Percentiles rank a stretch among this genome's conserved stretches.
These are phyloP conservation scores for Mimas tiliae DNA, from an alignment of 2,888 invertebrate genomes.

Conservation along the genomic window DNA sequence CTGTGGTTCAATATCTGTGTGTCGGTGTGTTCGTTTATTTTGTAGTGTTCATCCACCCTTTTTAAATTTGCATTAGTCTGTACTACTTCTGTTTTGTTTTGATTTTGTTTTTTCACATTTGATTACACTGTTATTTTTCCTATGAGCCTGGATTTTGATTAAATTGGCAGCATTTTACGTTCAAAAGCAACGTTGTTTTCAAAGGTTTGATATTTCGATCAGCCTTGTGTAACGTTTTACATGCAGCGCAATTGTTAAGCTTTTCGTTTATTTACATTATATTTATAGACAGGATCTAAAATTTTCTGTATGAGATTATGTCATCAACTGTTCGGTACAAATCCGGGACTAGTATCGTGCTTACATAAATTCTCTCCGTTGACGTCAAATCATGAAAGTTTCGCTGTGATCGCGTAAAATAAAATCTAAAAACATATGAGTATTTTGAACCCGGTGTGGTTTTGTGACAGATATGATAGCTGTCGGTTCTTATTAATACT, in stretches of 20 bases:
- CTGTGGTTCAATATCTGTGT: constrained; percentile 16
- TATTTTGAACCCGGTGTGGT: constrained; percentile 44
- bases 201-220: neutral
- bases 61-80: neutral
- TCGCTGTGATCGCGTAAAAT: constrained; percentile 27
- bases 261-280: neutral
- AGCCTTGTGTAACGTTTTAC: neutral
- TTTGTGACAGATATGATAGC: constrained; percentile 7
- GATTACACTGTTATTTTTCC: neutral
- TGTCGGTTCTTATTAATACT: constrained; percentile 8
- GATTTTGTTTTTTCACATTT: too few species aligned
- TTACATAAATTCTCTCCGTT: constrained; percentile 24
- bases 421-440: constrained; percentile 42
- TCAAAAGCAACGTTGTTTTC: too few species aligned
- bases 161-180: too few species aligned
- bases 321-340: constrained; percentile 11
- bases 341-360: constrained; percentile 5
- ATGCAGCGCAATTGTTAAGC: neutral
- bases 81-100: neutral
- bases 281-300: neutral
- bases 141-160: too few species aligned
- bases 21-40: neutral
- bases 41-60: neutral
- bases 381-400: constrained; percentile 37
- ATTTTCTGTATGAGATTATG: neutral